These are phyloP conservation scores for Harpagoxenus sublaevis DNA, from an alignment of 2,888 invertebrate genomes.

Conservation along the genomic window DNA sequence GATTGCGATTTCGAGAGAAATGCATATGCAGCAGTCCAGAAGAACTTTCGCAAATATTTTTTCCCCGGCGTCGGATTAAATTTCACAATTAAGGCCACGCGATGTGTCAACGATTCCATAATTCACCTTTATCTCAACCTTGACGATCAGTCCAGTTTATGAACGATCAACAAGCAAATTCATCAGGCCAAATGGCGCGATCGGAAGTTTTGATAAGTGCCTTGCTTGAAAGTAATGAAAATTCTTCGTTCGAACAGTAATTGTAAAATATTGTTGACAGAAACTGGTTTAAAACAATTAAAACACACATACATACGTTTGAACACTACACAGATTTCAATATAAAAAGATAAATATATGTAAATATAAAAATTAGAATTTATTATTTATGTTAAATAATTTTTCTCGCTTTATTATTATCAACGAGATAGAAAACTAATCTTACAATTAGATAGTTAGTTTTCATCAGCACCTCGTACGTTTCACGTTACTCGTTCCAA, in stretches of 20 bases:
- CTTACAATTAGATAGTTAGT: not conserved
- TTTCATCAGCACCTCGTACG: not conserved
- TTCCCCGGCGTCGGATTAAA: not conserved
- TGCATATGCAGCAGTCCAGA: not conserved
- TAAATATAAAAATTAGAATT: not conserved
- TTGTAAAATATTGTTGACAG: not conserved
- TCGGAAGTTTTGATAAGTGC: slow-evolving; percentile 12
- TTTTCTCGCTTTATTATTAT: not conserved
- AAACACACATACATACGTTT: not conserved
- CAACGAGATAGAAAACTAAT: not conserved
- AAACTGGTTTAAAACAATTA: not conserved
- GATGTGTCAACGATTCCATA: not conserved
- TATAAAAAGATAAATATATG: too few species aligned
- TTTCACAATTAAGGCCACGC: slow-evolving; percentile 1
- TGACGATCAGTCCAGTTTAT: not conserved
- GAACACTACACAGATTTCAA: not conserved
- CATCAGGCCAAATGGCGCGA: slow-evolving; percentile 10
- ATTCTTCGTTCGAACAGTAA: not conserved
- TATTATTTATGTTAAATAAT: not conserved
- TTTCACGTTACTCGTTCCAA: not conserved
- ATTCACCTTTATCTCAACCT: slow-evolving; percentile 34
- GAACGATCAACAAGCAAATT: slow-evolving; percentile 9
- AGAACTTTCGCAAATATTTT: slow-evolving; percentile 28
- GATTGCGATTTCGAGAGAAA: not conserved
- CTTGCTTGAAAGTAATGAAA: slow-evolving; percentile 27